Conservation (phyloP, 2,797 vertebrate genomes). For the Taeniopygia guttata region DNA sequence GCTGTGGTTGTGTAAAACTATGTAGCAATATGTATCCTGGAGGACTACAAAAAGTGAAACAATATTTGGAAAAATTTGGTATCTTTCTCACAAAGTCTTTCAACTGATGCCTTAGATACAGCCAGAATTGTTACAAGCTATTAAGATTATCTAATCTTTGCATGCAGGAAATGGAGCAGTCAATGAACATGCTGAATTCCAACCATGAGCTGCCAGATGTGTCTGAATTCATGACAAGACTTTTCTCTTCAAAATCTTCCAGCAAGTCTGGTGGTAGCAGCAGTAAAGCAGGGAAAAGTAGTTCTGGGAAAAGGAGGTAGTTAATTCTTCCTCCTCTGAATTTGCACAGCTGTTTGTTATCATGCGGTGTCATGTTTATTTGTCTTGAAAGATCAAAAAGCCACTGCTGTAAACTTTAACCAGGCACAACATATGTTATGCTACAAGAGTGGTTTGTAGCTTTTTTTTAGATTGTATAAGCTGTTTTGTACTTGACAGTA, state of each 20-base stretch:
- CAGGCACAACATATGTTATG: constrained; percentile 57
- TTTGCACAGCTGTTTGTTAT: constrained; percentile 62
- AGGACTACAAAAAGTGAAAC: not conserved
- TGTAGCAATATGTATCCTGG: not conserved
- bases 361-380: constrained; percentile 39
- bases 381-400: constrained; percentile 66
- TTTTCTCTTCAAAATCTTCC: constrained; percentile 96
- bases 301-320: constrained; percentile 96
- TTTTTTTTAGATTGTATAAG: constrained; percentile 70
- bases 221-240: constrained; percentile 98
- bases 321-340: constrained; percentile 36
- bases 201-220: constrained; percentile 98
- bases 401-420: constrained; percentile 69
- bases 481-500: constrained; percentile 71
- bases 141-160: constrained; percentile 10
- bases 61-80: not conserved
- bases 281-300: constrained; percentile 89
- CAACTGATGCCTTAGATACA: not conserved
- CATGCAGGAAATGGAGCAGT: constrained; percentile 97
- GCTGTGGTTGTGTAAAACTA: constrained; percentile 25
- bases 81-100: not conserved
- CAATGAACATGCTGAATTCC: constrained; percentile 99
- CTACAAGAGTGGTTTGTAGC: constrained; percentile 63
- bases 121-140: not conserved
- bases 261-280: constrained; percentile 87